phyloP scores from a whole-genome alignment of 2,888 invertebrate species.

The Catocala fraxini region DNA sequence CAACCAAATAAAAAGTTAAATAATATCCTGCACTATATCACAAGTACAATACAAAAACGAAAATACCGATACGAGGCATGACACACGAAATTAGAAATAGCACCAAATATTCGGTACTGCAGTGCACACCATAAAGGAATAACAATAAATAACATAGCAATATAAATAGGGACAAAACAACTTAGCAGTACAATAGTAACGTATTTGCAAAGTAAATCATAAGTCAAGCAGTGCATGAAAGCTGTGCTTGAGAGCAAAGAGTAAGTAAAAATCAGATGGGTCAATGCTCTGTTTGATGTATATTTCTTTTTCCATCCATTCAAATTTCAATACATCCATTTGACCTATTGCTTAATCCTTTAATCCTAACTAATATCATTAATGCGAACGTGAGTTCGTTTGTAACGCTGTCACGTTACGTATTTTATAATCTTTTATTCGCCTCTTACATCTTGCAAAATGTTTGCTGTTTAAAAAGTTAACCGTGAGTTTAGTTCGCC shows the following conservation, averaged over 20 bases:
- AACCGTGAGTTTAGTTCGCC: no score
- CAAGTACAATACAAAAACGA: neutral
- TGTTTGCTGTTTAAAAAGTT: no score
- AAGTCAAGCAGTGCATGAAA: conserved; percentile 72
- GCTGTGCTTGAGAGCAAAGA: conserved; percentile 58
- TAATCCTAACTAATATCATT: no score
- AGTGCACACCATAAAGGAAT: conserved; percentile 36
- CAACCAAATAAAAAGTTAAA: neutral
- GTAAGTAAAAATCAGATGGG: conserved; percentile 26
- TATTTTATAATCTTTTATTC: no score
- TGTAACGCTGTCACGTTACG: no score
- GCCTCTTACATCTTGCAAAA: no score
- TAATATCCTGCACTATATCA: no score
- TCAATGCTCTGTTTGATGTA: neutral
- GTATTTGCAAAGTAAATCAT: conserved; percentile 73
- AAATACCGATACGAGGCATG: neutral
- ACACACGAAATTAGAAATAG: conserved; percentile 4
- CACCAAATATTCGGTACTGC: conserved; percentile 3
- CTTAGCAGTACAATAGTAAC: conserved; percentile 49
- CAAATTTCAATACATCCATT: no score
- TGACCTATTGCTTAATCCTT: no score
- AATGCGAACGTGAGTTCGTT: no score
- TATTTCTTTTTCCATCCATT: no score
- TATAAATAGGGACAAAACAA: conserved; percentile 55
- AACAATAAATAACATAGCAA: conserved; percentile 44